phyloP scores from a whole-genome alignment of 2,888 invertebrate genomes.

The Boloria euphrosyne region DNA sequence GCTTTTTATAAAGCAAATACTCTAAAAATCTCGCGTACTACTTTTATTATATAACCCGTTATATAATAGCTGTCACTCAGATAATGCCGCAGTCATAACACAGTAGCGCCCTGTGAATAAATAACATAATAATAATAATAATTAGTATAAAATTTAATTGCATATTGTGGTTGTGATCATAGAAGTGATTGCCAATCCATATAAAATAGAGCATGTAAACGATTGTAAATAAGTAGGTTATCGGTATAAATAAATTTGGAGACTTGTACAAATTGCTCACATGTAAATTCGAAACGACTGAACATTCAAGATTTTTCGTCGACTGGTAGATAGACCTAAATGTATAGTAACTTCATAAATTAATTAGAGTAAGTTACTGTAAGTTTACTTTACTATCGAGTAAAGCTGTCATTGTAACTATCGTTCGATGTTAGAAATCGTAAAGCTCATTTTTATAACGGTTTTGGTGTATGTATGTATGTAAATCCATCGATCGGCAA shows the following conservation, averaged over 20 bases:
- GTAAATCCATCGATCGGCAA: slow-evolving; percentile 57
- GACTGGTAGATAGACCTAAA: slow-evolving; percentile 71
- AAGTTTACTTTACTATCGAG: slow-evolving; percentile 18
- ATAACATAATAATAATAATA: slow-evolving; percentile 36
- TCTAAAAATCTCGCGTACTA: background rate
- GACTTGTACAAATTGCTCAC: slow-evolving; percentile 81
- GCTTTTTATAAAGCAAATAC: background rate
- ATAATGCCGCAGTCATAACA: slow-evolving; percentile 29
- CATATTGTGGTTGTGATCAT: slow-evolving; percentile 81
- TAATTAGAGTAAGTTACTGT: slow-evolving; percentile 28
- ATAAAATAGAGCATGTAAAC: slow-evolving; percentile 56
- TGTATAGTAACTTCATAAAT: slow-evolving; percentile 39
- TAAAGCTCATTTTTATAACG: slow-evolving; percentile 67
- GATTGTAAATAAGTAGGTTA: slow-evolving; percentile 70
- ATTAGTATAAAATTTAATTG: slow-evolving; percentile 58
- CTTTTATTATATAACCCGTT: too few species aligned
- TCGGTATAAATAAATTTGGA: slow-evolving; percentile 72
- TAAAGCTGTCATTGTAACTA: slow-evolving; percentile 47
- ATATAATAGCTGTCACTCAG: slow-evolving; percentile 36
- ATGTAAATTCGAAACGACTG: slow-evolving; percentile 78
- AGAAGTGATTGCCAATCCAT: slow-evolving; percentile 78
- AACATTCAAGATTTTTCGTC: slow-evolving; percentile 73
- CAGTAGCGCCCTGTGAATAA: slow-evolving; percentile 45
- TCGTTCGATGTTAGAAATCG: slow-evolving; percentile 54
- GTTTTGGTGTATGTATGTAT: slow-evolving; percentile 59